Percentiles rank a stretch among this genome's conserved stretches.
Conservation (phyloP, 2,888 invertebrate genomes). For the Tupiocoris notatus region DNA sequence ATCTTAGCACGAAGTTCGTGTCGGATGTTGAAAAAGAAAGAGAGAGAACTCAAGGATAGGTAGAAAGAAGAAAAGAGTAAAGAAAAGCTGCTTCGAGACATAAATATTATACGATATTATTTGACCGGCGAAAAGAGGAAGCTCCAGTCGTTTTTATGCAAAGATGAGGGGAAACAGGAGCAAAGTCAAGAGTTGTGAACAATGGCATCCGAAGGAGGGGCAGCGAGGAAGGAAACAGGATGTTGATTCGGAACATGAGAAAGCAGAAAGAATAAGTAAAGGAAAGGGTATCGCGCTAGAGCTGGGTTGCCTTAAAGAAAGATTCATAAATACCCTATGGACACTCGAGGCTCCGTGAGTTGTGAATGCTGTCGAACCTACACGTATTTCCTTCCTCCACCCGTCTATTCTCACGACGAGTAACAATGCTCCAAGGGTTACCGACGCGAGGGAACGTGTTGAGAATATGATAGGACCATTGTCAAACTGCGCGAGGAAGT, state of each 20-base stretch:
- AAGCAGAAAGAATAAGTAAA: not conserved
- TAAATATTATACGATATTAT: not conserved
- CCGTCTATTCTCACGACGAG: not conserved
- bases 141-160: not conserved
- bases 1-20: no score
- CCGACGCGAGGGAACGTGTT: not conserved
- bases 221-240: no score
- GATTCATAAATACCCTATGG: not conserved
- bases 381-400: not conserved
- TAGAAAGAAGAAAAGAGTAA: no score
- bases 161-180: no score
- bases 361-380: not conserved
- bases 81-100: not conserved
- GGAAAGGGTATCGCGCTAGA: not conserved
- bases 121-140: not conserved
- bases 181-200: not conserved
- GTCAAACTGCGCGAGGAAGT: not conserved
- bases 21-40: no score
- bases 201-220: not conserved
- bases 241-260: no score
- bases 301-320: not conserved
- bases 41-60: no score
- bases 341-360: not conserved
- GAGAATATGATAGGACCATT: not conserved
- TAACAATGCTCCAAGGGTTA: not conserved